A percentile compares a stretch with the other conserved stretches of the same genome.
Evolutionary conservation across 2,888 invertebrate species (phyloP).

Genomic region (Quadroppia sp.): DNA sequence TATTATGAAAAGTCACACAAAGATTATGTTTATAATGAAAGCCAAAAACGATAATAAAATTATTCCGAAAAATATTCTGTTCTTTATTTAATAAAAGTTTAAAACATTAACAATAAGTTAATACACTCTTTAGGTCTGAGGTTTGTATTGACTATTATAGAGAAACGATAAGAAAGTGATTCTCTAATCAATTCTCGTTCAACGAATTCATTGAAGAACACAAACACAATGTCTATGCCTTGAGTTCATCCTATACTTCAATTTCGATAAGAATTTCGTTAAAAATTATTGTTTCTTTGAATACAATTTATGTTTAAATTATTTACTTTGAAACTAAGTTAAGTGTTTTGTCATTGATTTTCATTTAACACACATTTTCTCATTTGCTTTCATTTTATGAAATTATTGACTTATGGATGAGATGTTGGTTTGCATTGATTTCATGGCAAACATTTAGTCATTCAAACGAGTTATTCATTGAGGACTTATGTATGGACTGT

Average conservation of each 20-base stretch:
- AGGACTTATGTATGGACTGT: not conserved
- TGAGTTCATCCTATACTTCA: too few relatives aligned
- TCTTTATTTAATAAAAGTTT: not conserved
- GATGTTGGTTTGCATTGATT: not conserved
- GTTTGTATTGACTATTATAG: not conserved
- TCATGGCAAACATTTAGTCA: not conserved
- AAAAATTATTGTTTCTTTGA: too few relatives aligned
- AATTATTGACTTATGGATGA: not conserved
- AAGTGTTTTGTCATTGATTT: too few relatives aligned
- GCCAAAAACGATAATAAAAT: conserved; percentile 4
- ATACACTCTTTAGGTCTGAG: not conserved
- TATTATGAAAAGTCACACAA: conserved; percentile 13
- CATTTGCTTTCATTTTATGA: not conserved
- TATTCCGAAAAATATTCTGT: not conserved
- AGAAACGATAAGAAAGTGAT: too few relatives aligned
- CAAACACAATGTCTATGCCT: too few relatives aligned
- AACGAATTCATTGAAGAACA: too few relatives aligned
- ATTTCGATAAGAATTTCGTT: too few relatives aligned
- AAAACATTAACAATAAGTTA: too few relatives aligned
- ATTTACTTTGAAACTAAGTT: too few relatives aligned
- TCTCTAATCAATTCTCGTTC: too few relatives aligned
- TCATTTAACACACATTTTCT: too few relatives aligned
- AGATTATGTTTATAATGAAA: conserved; percentile 12
- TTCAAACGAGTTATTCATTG: not conserved
- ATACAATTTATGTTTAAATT: too few relatives aligned